Evolutionary conservation across 2,888 invertebrate species (phyloP).

Genomic region (Neoaliturus tenellus): DNA sequence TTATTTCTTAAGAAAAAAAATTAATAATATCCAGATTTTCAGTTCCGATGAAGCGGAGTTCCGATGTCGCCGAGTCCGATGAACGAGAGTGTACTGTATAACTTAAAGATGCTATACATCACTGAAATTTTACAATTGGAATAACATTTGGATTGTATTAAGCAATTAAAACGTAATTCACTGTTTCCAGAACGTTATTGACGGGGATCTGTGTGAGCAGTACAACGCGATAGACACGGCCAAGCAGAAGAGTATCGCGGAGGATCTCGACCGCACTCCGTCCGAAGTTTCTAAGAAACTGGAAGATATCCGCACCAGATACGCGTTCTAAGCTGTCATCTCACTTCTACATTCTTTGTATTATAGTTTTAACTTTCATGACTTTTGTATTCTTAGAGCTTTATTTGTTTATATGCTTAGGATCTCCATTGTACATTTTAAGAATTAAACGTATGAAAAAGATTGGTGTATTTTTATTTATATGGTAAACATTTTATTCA

Average conservation of each 20-base stretch:
- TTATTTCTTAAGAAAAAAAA: too few relatives aligned
- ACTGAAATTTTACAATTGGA: too few relatives aligned
- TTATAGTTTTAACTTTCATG: conserved; percentile 9
- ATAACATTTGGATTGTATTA: too few relatives aligned
- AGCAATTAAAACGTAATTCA: neutral
- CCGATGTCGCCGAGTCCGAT: too few relatives aligned
- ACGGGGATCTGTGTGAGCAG: conserved; percentile 99
- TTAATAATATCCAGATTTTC: too few relatives aligned
- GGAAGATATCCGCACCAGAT: conserved; percentile 98
- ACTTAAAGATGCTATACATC: too few relatives aligned
- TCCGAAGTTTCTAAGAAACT: conserved; percentile 99
- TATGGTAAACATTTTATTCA: too few relatives aligned
- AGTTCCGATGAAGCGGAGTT: too few relatives aligned
- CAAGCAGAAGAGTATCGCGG: conserved; percentile 97
- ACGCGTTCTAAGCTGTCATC: conserved; percentile 88
- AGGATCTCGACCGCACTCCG: conserved; percentile 95
- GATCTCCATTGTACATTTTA: conserved; percentile 24
- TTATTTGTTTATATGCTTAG: conserved; percentile 12
- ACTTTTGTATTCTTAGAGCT: conserved; percentile 33
- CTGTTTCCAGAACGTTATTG: conserved; percentile 93
- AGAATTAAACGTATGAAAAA: neutral
- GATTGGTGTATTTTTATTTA: neutral
- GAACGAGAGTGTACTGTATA: too few relatives aligned
- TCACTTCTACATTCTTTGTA: neutral
- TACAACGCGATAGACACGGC: conserved; percentile 95